These are phyloP conservation scores for Pachyseris speciosa DNA, from an alignment of 64 coral and sea anemone species.

Conservation along the genomic window DNA sequence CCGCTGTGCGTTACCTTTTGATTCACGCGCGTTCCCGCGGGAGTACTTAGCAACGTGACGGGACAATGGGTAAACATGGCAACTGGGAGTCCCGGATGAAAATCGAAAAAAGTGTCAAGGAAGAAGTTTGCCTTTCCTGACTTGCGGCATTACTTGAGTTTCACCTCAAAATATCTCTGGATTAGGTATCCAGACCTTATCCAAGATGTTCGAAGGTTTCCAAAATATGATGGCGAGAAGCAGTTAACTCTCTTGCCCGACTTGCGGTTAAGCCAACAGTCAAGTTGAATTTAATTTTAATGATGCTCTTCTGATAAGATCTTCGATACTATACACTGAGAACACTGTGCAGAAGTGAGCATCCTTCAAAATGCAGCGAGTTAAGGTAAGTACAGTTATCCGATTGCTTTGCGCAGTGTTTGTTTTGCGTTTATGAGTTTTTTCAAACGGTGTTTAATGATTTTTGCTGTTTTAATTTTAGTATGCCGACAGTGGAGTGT, in stretches of 20 bases:
- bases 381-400: conserved; percentile 11
- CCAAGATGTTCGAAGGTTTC: not conserved
- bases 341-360: conserved; percentile 23
- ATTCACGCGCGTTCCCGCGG: conserved; percentile 40
- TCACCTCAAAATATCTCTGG: too few relatives aligned
- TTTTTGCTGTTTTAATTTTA: conserved; percentile 50
- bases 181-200: not conserved
- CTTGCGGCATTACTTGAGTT: not conserved
- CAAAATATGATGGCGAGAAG: not conserved
- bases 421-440: conserved; percentile 6
- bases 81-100: conserved; percentile 67
- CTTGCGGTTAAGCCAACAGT: too few relatives aligned
- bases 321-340: too few relatives aligned
- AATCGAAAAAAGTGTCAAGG: conserved; percentile 7
- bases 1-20: not conserved
- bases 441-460: not conserved
- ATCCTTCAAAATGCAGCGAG: conserved; percentile 34
- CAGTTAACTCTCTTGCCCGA: not conserved
- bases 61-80: conserved; percentile 73
- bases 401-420: not conserved
- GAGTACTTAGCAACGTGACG: conserved; percentile 64
- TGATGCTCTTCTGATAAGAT: too few relatives aligned
- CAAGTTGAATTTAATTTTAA: too few relatives aligned
- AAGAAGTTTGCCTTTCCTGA: too few relatives aligned
- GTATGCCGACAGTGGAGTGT: conserved; percentile 79